Evolutionary conservation across 2,797 vertebrate species (phyloP), one percentile per base, ranked within the genome.

Genomic region (Dendrocincla fuliginosa): DNA sequence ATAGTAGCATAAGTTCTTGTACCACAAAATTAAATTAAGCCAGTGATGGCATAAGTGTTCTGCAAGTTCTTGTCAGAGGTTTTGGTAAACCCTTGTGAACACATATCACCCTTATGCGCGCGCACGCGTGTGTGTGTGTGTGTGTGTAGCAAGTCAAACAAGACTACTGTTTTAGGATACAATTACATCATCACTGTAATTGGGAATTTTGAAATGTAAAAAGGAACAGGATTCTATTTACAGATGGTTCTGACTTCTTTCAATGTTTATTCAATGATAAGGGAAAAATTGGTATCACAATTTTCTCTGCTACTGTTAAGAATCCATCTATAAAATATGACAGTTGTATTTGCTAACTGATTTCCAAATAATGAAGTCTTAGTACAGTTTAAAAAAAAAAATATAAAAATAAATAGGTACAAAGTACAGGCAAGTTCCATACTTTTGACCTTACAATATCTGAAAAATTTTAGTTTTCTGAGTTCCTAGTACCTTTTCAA

Each of bases 21-120:
- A 74, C 14, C 24, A 27, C 14, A 68, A 56, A 90, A 68, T 6
- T 42, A 52, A 84, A 68, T 35, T 27, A 61, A 64, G 16, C 1
- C 12, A 12, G n/a, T 14, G 13, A 20, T 25, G 6, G 6, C 19
- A 46, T 18, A 13, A 47, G 23, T 25, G 23, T 19, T 83, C 59
- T 50, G 39, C 25, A 80, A 37, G 23, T 5, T 82, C 35, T 56
- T 77, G 47, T 37, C 11, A 64, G 52, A 74, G 19, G 5, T 73
- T 87, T 82, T 35, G n/a, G 24, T 37, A 89, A 64, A 39, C 49
- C 32, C 5, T 73, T 52, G 8, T 27, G 30, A 55, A 32, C 6
- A 14, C 0, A 0, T 22, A 22, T 46, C 13, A 60, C 9, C 19
- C 4, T 27, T 13, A n/a, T 1, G 1, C 8, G 1, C n/a, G n/a